These are phyloP conservation scores for Lamellibrachia satsuma DNA, from an alignment of 2,888 invertebrate genomes.

Conservation along the genomic window DNA sequence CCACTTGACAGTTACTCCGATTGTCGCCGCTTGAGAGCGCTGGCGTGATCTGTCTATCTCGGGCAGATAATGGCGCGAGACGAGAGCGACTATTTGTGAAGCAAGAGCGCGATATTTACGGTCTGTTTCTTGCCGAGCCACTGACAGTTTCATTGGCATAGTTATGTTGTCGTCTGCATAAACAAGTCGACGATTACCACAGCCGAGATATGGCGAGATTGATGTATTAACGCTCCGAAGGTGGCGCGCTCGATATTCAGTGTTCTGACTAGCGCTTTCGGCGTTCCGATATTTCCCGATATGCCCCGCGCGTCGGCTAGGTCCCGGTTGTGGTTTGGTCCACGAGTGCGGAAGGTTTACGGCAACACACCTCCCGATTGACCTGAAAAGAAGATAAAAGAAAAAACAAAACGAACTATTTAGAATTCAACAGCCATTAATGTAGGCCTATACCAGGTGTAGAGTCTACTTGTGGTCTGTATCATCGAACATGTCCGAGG, in stretches of 20 bases:
- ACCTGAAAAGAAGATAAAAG: not conserved
- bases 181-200: constrained; percentile 13
- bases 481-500: no score
- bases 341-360: not conserved
- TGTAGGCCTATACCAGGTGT: no score
- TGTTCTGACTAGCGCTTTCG: not conserved
- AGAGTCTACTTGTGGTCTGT: no score
- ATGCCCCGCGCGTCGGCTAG: not conserved
- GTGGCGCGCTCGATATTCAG: not conserved
- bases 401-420: not conserved
- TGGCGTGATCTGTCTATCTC: not conserved
- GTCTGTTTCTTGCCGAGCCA: constrained; percentile 17
- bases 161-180: constrained; percentile 12
- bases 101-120: not conserved
- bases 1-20: constrained; percentile 5
- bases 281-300: not conserved
- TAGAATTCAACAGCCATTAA: not conserved
- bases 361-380: not conserved
- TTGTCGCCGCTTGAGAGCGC: constrained; percentile 11
- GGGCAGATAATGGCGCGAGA: not conserved
- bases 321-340: not conserved
- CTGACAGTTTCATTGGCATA: constrained; percentile 11
- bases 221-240: not conserved
- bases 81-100: constrained; percentile 3
- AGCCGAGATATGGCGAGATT: not conserved